Evolutionary conservation across 2,888 invertebrate genomes (phyloP), one percentile per base, ranked within the genome.

Genomic region (Noctua comes): DNA sequence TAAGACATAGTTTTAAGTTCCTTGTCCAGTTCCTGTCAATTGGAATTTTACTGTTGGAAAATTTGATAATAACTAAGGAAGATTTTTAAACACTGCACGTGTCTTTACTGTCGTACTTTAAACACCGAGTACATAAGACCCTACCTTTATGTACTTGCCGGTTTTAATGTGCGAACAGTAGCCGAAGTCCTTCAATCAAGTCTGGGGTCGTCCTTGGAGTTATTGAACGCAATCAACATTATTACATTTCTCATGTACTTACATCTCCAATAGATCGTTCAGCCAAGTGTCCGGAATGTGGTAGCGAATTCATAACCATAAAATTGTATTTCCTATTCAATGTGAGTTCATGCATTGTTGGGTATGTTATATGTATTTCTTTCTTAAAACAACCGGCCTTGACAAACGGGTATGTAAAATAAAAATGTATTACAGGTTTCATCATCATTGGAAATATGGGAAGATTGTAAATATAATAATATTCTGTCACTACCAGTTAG

Each of bases 141-240:
- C 43, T 66, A 69, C 68, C 68, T 80, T 64, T 71, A 79, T 68
- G 54, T 48, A 73, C 27, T 75, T 66, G 27, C n/a, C 43, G 31
- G 68, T 74, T 88, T 78, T 79, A 84, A 77, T 79, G 70, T 71
- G 68, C 73, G 68, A 85, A 80, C 79, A 82, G 54, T 70, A 68
- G 65, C 66, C 72, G 65, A 80, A 84, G 65, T 77, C 86, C 81
- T 83, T 85, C 88, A 86, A 89, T 84, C 80, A 79, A 77, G 69
- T 27, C 65, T 59, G 73, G 72, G 74, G 46, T 76, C 83, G 74
- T 40, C 88, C 75, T 84, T 81, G 68, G 72, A 79, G 73, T 80
- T 89, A 88, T 88, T 76, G 86, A 86, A 68, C 77, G 77, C 81
- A 80, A 88, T 84, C 78, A 83, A 79, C 75, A 76, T 84, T 80